phyloP scores from a whole-genome alignment of 2,113 vertebrate genomes.

The Sylvia atricapilla region DNA sequence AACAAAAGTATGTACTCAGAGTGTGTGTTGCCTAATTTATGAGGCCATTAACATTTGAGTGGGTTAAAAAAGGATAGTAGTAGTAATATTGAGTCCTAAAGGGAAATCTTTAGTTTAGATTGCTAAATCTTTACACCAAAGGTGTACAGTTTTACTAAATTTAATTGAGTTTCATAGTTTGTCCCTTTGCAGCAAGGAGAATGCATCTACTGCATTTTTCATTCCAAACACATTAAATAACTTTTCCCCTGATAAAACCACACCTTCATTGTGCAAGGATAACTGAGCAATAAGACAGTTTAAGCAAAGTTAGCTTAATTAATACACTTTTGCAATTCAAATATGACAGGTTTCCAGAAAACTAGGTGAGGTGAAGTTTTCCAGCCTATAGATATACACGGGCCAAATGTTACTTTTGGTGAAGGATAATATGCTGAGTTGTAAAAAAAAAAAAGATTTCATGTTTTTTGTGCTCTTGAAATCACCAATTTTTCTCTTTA shows the following conservation, averaged over 20 bases:
- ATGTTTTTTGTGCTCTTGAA: background rate
- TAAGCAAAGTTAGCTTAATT: background rate
- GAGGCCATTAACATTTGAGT: background rate
- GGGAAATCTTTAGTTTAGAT: background rate
- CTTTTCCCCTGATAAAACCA: background rate
- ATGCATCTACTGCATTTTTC: background rate
- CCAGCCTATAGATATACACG: background rate
- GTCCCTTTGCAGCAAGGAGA: background rate
- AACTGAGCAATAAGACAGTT: background rate
- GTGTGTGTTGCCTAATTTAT: background rate
- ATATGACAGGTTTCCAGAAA: background rate
- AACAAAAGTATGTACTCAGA: background rate
- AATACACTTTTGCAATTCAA: background rate
- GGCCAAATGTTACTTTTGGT: background rate
- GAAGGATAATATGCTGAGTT: background rate
- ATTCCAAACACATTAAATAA: background rate
- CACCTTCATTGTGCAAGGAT: background rate
- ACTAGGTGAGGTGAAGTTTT: background rate
- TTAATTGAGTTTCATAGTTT: background rate
- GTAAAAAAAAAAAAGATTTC: background rate
- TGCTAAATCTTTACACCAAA: background rate
- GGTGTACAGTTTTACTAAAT: background rate
- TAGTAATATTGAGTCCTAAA: background rate
- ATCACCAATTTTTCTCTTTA: background rate
- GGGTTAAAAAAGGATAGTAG: background rate